phyloP scores from a whole-genome alignment of 2,113 vertebrate genomes.

The Elanus axillaris region DNA sequence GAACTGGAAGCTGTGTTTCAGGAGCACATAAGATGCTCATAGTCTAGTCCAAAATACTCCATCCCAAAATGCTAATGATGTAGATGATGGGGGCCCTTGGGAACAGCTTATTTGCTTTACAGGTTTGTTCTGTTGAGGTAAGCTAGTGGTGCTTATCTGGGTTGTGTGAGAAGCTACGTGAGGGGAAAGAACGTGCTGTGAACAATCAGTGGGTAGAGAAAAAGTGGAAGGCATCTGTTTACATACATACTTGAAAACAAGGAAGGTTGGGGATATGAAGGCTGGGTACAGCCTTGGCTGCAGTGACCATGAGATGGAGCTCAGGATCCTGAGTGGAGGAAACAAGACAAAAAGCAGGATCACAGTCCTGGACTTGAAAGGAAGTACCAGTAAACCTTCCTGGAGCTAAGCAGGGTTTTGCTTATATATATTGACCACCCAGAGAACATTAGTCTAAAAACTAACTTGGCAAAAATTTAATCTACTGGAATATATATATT shows the following conservation, averaged over 20 bases:
- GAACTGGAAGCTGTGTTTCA: neutral
- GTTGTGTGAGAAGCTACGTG: neutral
- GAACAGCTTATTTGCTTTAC: neutral
- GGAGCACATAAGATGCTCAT: neutral
- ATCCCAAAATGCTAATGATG: neutral
- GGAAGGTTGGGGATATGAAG: neutral
- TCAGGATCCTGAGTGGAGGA: neutral
- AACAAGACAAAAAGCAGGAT: neutral
- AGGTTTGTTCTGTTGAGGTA: neutral
- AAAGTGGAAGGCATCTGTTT: neutral
- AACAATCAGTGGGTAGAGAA: neutral
- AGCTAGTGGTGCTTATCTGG: neutral
- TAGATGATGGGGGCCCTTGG: neutral
- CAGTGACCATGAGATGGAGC: neutral
- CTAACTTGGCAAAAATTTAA: neutral
- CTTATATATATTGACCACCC: neutral
- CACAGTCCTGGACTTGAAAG: neutral
- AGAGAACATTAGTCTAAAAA: neutral
- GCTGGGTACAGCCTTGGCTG: neutral
- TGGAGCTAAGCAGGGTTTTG: neutral
- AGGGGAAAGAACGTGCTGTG: accelerated
- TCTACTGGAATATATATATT: neutral
- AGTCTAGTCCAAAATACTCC: neutral
- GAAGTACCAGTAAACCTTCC: neutral
- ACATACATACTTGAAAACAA: neutral